Percentiles rank a stretch among this genome's conserved stretches.
Evolutionary conservation across 2,797 vertebrate genomes (phyloP).

Genomic region (Tenualosa thibaudeaui): DNA sequence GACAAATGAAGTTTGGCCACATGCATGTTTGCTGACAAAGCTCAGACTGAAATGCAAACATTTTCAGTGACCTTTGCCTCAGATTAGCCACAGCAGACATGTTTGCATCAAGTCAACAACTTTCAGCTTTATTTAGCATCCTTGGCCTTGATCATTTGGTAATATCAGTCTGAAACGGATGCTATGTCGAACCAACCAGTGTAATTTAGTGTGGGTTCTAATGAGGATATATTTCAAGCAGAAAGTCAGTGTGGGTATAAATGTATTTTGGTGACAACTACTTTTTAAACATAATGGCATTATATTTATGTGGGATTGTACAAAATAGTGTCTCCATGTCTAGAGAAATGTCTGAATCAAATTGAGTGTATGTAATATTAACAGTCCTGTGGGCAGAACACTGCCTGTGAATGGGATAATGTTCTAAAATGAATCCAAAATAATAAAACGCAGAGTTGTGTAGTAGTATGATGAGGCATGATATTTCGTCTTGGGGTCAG

Average conservation of each 20-base stretch:
- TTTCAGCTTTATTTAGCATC: slow-evolving; percentile 34
- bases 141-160: background rate
- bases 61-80: slow-evolving; percentile 39
- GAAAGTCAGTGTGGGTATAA: background rate
- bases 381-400: background rate
- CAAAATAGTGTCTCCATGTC: background rate
- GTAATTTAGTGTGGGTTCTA: background rate
- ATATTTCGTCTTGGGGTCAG: too few species aligned
- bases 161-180: background rate
- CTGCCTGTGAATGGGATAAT: background rate
- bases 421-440: too few species aligned
- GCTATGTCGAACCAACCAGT: background rate
- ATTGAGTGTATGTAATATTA: background rate
- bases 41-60: background rate
- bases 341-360: background rate
- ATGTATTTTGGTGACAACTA: background rate
- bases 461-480: too few species aligned
- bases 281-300: background rate
- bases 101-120: slow-evolving; percentile 31
- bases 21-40: background rate
- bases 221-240: background rate
- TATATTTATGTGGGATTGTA: background rate
- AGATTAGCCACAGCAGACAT: slow-evolving; percentile 33
- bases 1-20: background rate
- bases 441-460: too few species aligned